Percentiles rank a stretch among this genome's conserved stretches.
Evolutionary conservation across 2,797 vertebrate species (phyloP).

Genomic region (Lithobates sylvaticus): DNA sequence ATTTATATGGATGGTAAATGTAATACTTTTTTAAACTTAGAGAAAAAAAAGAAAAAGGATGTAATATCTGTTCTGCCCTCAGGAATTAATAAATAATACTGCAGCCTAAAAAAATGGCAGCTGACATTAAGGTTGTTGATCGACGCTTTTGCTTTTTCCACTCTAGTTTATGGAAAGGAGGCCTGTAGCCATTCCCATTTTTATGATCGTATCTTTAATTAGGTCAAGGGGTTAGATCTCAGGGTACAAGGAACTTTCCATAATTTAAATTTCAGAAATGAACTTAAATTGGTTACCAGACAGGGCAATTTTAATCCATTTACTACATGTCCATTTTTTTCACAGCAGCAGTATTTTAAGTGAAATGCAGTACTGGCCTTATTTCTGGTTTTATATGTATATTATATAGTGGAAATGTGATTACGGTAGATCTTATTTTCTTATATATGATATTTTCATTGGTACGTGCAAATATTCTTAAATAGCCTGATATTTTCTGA

Average conservation of each 20-base stretch:
- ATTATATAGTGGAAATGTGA: slow-evolving; percentile 40
- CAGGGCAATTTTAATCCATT: background rate
- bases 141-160: too few species aligned
- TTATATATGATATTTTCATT: slow-evolving; percentile 9
- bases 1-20: too few species aligned
- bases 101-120: too few species aligned
- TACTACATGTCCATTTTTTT: background rate
- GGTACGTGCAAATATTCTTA: background rate
- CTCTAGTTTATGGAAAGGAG: background rate
- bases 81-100: too few species aligned
- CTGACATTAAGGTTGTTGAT: background rate
- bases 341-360: background rate
- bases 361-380: background rate
- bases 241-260: background rate
- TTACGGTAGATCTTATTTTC: background rate
- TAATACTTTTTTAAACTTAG: too few species aligned
- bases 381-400: slow-evolving; percentile 1
- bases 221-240: background rate
- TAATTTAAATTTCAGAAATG: background rate
- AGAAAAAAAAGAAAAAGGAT: too few species aligned
- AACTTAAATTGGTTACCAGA: background rate
- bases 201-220: background rate
- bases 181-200: background rate
- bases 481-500: background rate
- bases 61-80: too few species aligned